Evolutionary conservation across 2,888 invertebrate genomes (phyloP).

Genomic region (Pollenia angustigena): DNA sequence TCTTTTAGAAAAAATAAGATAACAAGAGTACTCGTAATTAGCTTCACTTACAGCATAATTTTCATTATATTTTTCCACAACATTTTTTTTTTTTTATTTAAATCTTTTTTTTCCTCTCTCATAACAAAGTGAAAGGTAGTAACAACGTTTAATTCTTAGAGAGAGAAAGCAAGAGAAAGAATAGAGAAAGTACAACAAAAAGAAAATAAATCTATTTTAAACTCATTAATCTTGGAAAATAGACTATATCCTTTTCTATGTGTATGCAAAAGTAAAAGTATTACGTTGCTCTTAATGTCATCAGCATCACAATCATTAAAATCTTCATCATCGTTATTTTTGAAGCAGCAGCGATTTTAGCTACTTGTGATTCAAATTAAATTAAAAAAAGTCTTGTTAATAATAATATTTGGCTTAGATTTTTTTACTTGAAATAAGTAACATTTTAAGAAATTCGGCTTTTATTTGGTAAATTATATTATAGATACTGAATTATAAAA

Average conservation of each 20-base stretch:
- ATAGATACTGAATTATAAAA: not conserved
- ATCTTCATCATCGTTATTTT: not conserved
- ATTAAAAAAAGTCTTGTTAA: not conserved
- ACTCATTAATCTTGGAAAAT: conserved; percentile 63
- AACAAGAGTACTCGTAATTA: conserved; percentile 62
- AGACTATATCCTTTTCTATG: conserved; percentile 42
- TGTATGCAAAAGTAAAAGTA: conserved; percentile 21
- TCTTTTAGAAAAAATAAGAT: conserved; percentile 64
- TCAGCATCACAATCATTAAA: not conserved
- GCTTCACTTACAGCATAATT: conserved; percentile 68
- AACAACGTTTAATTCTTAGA: conserved; percentile 16
- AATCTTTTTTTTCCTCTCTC: not conserved
- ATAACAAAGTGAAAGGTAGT: conserved; percentile 5
- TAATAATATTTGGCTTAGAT: not conserved
- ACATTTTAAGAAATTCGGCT: not conserved
- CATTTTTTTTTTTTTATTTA: not conserved
- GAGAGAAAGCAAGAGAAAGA: not conserved
- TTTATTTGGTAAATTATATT: not conserved
- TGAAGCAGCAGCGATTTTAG: not conserved
- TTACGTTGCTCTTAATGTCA: conserved; percentile 35
- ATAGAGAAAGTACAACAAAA: not conserved
- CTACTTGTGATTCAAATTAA: not conserved
- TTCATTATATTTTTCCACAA: conserved; percentile 36
- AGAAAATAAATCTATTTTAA: conserved; percentile 60
- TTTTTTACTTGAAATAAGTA: not conserved